These are phyloP conservation scores for Lucilia cuprina DNA, from an alignment of 1,140 invertebrate genomes.

Conservation along the genomic window DNA sequence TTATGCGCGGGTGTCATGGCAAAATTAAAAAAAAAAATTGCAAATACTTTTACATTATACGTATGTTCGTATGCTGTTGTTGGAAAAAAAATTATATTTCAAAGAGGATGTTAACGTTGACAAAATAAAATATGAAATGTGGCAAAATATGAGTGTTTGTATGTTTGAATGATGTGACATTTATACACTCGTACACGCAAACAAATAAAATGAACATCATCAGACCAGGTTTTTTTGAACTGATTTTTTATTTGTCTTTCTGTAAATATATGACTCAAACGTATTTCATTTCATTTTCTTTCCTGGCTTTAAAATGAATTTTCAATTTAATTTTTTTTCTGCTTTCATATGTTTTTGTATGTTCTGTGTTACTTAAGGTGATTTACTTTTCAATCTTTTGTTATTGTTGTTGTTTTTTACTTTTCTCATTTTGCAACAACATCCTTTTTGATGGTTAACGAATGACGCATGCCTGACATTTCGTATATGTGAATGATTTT, in stretches of 20 bases:
- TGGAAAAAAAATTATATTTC: not conserved
- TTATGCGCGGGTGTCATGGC: conserved; percentile 25
- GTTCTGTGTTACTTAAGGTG: conserved; percentile 20
- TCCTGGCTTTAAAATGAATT: conserved; percentile 27
- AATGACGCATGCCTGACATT: conserved; percentile 20
- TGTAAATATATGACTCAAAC: not conserved
- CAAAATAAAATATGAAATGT: conserved; percentile 25
- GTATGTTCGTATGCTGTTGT: not conserved
- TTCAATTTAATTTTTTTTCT: conserved; percentile 24
- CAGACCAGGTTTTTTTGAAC: conserved; percentile 19
- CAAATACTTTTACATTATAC: conserved; percentile 11
- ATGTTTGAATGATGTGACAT: not conserved
- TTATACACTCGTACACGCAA: not conserved
- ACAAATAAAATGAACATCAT: not conserved
- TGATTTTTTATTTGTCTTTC: not conserved
- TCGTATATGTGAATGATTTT: not conserved
- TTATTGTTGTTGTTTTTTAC: not conserved
- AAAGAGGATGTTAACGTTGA: conserved; percentile 21
- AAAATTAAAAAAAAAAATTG: conserved; percentile 22
- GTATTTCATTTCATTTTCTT: conserved; percentile 26
- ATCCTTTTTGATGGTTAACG: conserved; percentile 20
- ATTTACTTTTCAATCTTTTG: conserved; percentile 20
- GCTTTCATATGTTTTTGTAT: not conserved
- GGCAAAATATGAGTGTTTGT: conserved; percentile 13
- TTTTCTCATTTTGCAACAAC: not conserved